Base-by-base conservation (phyloP, 1,140 invertebrate species). In the Fopius arisanus region DNA sequence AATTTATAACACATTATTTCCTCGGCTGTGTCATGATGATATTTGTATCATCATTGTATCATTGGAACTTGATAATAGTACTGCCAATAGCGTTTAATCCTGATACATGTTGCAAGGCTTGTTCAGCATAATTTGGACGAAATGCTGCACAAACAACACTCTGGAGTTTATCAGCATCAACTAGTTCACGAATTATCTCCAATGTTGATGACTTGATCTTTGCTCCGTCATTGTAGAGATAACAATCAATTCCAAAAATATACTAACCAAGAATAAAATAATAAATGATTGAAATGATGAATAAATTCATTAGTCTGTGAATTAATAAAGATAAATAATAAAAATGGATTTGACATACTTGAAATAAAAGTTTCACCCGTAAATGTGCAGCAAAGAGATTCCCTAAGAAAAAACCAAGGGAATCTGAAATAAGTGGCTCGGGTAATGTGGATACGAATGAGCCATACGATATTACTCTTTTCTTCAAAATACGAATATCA, bases 31-130 rank as follows among this genome's bases (percentile, higher is more conserved):
- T 26, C 54, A 19, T n/a, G n/a, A n/a, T n/a, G n/a, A n/a, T n/a
- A n/a, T n/a, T n/a, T n/a, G n/a, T n/a, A n/a, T n/a, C n/a, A n/a
- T n/a, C n/a, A n/a, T n/a, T n/a, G 26, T 77, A 71, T 89, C 84
- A 92, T 83, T 91, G 89, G 84, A 95, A 94, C 72, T 91, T 89
- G 28, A 95, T 90, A 40, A 95, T 90, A 4, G 93, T 93, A 81
- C 92, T 94, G n/a, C 94, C 94, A 73, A 94, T 89, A 5, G 92
- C 90, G 29, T 92, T 89, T 1, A 89, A 86, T 70, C 91, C 90
- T 80, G 91, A 89, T 29, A 93, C 89, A 81, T 94, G 92, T 65
- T 91, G 88, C 19, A 94, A 81, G 1, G 93, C 94, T 51, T 90
- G 83, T 79, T 94, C 92, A 72, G 93, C 92, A 78, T 93, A 91